A percentile compares a stretch with the other conserved stretches of the same genome.
These are phyloP conservation scores for Squalus acanthias DNA, from an alignment of 2,797 vertebrate genomes.

Conservation along the genomic window DNA sequence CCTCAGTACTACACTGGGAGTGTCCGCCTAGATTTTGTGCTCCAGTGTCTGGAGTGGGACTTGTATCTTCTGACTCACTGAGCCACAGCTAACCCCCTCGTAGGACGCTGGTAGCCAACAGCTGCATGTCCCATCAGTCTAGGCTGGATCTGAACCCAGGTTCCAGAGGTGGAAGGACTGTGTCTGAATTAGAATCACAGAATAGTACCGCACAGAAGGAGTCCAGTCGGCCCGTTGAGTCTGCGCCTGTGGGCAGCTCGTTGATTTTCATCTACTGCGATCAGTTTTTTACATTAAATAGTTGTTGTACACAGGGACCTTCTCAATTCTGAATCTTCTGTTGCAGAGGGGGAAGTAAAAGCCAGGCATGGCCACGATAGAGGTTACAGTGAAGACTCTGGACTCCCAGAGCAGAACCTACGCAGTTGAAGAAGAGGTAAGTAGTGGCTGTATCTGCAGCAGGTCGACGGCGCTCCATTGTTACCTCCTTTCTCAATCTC, in stretches of 20 bases:
- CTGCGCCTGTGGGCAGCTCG: not conserved
- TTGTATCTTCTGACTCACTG: not conserved
- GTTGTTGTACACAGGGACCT: not conserved
- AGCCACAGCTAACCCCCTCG: not conserved
- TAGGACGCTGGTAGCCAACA: not conserved
- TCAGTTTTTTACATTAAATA: not conserved
- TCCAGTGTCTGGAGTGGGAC: not conserved
- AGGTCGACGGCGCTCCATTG: not conserved
- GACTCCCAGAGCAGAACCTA: constrained; percentile 87
- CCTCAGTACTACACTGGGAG: not conserved
- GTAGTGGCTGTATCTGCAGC: not conserved
- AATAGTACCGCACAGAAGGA: not conserved
- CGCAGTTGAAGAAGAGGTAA: constrained; percentile 76
- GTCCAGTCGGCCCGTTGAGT: not conserved
- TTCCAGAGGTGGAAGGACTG: too few species aligned
- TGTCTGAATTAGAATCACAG: not conserved
- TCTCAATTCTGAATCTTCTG: not conserved
- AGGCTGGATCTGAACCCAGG: too few species aligned
- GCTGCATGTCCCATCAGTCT: not conserved
- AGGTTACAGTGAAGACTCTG: constrained; percentile 85
- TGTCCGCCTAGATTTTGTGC: not conserved
- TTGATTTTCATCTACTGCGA: not conserved
- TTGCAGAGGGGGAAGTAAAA: constrained; percentile 1
- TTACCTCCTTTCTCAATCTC: not conserved
- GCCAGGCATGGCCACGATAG: constrained; percentile 55